Conservation (phyloP, 1,140 invertebrate genomes). For the Harpegnathos saltator region DNA sequence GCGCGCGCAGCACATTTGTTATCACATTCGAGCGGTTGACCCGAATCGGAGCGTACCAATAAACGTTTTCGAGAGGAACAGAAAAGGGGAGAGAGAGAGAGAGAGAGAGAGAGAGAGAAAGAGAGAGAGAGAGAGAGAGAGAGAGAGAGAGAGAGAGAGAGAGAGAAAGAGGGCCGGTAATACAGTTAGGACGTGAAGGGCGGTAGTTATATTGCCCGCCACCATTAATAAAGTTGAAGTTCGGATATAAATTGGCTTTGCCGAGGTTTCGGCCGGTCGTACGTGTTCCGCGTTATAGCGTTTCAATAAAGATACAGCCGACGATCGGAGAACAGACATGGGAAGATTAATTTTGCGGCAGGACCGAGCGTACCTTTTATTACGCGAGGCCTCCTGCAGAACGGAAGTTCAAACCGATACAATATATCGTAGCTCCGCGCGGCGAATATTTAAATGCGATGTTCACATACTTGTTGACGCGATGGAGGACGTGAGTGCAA, state of each 20-base stretch:
- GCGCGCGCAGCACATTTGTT: background rate
- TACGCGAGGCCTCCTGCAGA: background rate
- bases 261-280: constrained; percentile 51
- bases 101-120: too few relatives aligned
- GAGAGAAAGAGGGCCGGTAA: constrained; percentile 65
- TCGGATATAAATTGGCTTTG: constrained; percentile 77
- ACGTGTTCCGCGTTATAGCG: constrained; percentile 33
- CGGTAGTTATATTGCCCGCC: constrained; percentile 80
- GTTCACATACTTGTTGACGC: too few relatives aligned
- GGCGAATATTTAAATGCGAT: too few relatives aligned
- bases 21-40: constrained; percentile 4
- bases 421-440: too few relatives aligned
- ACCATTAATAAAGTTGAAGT: constrained; percentile 83
- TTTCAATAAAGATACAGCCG: constrained; percentile 42
- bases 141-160: constrained; percentile 10
- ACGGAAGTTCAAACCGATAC: too few relatives aligned
- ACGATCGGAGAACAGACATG: constrained; percentile 21
- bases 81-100: too few relatives aligned
- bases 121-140: constrained; percentile 14
- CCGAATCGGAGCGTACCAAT: constrained; percentile 21
- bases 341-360: constrained; percentile 45
- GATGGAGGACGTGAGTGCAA: too few relatives aligned
- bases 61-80: constrained; percentile 32
- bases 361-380: background rate
- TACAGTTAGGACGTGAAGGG: constrained; percentile 76